Evolutionary conservation across 2,113 vertebrate genomes (phyloP).

Genomic region (Ascaphus truei): DNA sequence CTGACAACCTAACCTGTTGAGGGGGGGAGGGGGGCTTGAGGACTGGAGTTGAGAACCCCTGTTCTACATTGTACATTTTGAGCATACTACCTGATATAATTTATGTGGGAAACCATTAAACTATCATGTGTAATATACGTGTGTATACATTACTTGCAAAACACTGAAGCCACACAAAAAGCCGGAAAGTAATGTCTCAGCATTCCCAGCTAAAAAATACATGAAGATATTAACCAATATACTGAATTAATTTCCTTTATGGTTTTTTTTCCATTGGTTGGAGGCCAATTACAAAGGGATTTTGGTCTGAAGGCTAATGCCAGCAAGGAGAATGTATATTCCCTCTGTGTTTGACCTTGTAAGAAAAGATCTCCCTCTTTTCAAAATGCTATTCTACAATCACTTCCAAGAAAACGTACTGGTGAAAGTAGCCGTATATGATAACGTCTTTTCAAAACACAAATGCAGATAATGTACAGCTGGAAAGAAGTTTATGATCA

Average conservation of each 20-base stretch:
- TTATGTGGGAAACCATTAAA: background rate
- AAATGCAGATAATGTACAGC: too few species aligned
- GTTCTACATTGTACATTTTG: background rate
- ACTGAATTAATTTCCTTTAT: background rate
- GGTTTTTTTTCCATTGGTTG: background rate
- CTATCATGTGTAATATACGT: too few species aligned
- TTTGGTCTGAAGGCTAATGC: slow-evolving; percentile 19
- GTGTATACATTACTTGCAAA: too few species aligned
- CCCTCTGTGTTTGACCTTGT: slow-evolving; percentile 1
- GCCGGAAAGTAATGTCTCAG: too few species aligned
- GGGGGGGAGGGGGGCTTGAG: too few species aligned
- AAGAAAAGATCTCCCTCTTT: background rate
- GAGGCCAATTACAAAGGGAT: background rate
- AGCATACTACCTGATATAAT: accelerated
- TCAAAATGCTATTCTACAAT: slow-evolving; percentile 16
- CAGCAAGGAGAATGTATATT: slow-evolving; percentile 19
- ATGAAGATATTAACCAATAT: background rate
- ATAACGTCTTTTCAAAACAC: too few species aligned
- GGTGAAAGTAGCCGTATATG: too few species aligned
- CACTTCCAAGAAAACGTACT: background rate
- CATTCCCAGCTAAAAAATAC: too few species aligned
- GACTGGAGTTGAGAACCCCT: too few species aligned
- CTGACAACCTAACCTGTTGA: too few species aligned
- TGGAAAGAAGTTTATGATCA: too few species aligned
- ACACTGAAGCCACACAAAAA: too few species aligned